phyloP scores from a whole-genome alignment of 2,113 vertebrate genomes.

The Catharus fuscescens region DNA sequence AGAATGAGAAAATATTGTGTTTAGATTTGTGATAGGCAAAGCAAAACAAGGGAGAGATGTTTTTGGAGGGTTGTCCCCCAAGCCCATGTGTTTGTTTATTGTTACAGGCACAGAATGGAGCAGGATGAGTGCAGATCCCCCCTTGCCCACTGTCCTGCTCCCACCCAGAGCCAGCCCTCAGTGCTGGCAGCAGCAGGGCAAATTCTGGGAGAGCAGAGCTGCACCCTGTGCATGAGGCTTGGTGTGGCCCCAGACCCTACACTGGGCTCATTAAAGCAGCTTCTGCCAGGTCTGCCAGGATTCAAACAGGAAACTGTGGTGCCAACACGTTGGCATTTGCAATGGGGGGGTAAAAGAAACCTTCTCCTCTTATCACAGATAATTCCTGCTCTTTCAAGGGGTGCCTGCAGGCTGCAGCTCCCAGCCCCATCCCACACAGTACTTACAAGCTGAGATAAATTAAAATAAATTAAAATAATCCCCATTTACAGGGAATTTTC shows the following conservation, averaged over 20 bases:
- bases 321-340: background rate
- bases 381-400: background rate
- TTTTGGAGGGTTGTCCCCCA: background rate
- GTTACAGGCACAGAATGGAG: slow-evolving; percentile 60
- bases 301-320: background rate
- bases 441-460: background rate
- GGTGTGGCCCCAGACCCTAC: background rate
- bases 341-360: background rate
- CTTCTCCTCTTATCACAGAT: fast-evolving
- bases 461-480: background rate
- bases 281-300: background rate
- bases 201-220: background rate
- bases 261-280: background rate
- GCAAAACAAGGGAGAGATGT: slow-evolving; percentile 26
- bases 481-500: background rate
- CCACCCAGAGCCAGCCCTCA: background rate
- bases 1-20: slow-evolving; percentile 74
- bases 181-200: background rate
- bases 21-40: slow-evolving; percentile 69
- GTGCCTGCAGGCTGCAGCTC: background rate
- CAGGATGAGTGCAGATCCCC: slow-evolving; percentile 7
- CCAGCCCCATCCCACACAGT: background rate
- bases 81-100: slow-evolving; percentile 66
- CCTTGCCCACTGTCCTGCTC: background rate
- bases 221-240: background rate